A percentile compares a stretch with the other conserved stretches of the same genome.
Evolutionary conservation across 2,113 vertebrate genomes (phyloP).

Genomic region (Odobenus rosmarus): DNA sequence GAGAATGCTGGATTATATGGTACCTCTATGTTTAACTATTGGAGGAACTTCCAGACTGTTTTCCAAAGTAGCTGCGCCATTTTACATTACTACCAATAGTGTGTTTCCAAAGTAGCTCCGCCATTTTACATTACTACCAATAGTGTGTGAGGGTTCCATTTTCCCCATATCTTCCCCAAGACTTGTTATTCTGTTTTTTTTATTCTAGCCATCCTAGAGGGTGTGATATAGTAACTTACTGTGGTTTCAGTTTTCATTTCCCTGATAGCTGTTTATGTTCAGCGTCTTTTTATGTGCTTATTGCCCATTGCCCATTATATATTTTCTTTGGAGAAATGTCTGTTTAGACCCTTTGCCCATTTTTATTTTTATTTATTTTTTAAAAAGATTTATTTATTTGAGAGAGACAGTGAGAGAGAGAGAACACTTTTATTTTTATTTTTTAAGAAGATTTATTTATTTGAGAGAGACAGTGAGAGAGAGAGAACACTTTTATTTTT

Average conservation of each 20-base stretch:
- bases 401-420: no score
- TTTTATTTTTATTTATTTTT: background rate
- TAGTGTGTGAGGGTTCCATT: background rate
- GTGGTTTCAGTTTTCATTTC: background rate
- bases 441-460: no score
- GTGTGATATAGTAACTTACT: background rate
- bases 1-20: background rate
- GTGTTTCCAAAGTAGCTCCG: background rate
- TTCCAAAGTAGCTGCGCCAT: background rate
- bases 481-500: background rate
- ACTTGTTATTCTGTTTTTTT: background rate
- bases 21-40: background rate
- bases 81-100: background rate
- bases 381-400: no score
- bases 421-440: no score
- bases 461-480: no score
- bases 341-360: background rate
- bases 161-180: background rate
- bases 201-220: background rate
- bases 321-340: slow-evolving; percentile 6
- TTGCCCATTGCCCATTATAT: background rate
- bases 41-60: background rate
- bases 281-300: background rate
- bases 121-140: background rate
- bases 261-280: background rate